Evolutionary conservation across 2,113 vertebrate species (phyloP), one percentile per base, ranked within the genome.

Genomic region (Chrysochloris asiatica): DNA sequence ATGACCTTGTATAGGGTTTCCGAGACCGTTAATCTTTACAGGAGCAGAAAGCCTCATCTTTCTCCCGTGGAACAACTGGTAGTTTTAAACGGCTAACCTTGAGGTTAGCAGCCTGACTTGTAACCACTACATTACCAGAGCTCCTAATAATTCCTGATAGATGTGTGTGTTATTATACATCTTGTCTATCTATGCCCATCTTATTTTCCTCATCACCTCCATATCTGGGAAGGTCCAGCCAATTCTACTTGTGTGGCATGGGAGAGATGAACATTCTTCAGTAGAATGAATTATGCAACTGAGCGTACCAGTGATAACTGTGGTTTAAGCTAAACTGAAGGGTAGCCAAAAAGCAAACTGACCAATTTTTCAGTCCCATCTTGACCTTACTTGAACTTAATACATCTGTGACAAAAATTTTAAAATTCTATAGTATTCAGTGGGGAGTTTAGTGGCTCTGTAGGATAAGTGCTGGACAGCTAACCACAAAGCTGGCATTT

Each of bases 201-300:
- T 78, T 82, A 91, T 6, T 86, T 48, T 89, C 86, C 43, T 30
- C 48, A 33, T 65, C 95, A 96, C 8, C 6, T 13, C 45, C 12
- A 28, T 59, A 90, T 96, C 93, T 93, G 94, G 91, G 88, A 94
- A 88, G 71, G 16, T 76, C 91, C 90, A 69, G 81, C 93, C 80
- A 93, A 38, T 45, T 96, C 90, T 91, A 92, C 90, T 92, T 95
- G 96, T 96, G 96, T 97, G 97, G 95, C 78, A 95, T 67, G 93
- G 81, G 92, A 92, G 47, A 92, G 93, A 96, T 26, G 85, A 94
- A 86, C 93, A 76, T 83, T 87, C 63, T 91, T 90, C 89, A 92
- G 82, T 10, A 95, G 59, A 95, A 86, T 67, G 85, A 93, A 85
- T 96, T 96, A 81, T 45, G 91, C 63, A 95, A 94, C 47, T 6